A percentile compares a stretch with the other conserved stretches of the same genome.
These are phyloP conservation scores for Poliocrania exsul DNA, from an alignment of 2,797 vertebrate genomes.

Conservation along the genomic window DNA sequence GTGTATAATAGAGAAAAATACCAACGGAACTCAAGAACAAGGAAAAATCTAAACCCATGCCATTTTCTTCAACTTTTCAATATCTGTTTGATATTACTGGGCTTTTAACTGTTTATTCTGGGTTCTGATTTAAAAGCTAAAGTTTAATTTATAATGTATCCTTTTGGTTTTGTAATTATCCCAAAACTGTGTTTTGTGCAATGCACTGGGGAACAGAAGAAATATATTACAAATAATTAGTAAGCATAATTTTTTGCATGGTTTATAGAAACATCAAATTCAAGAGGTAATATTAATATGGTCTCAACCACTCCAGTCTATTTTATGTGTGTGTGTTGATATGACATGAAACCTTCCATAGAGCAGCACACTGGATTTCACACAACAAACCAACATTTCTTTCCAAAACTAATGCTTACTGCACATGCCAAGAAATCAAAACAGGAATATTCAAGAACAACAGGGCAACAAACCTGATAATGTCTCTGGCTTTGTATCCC, in stretches of 20 bases:
- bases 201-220: neutral
- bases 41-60: neutral
- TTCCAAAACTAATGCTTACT: neutral
- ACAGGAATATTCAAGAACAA: neutral
- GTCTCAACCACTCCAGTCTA: neutral
- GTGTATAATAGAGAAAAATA: neutral
- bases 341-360: neutral
- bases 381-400: neutral
- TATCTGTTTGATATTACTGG: neutral
- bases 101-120: neutral
- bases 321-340: neutral
- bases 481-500: conserved; percentile 94
- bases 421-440: neutral
- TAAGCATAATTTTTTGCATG: neutral
- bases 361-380: neutral
- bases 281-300: neutral
- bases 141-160: neutral
- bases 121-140: neutral
- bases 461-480: conserved; percentile 85
- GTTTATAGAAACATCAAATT: neutral
- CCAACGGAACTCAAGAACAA: neutral
- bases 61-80: neutral
- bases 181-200: neutral
- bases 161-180: neutral
- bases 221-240: neutral